Evolutionary conservation across 2,797 vertebrate genomes (phyloP), one percentile per base, ranked within the genome.

Genomic region (Chrosomus eos): DNA sequence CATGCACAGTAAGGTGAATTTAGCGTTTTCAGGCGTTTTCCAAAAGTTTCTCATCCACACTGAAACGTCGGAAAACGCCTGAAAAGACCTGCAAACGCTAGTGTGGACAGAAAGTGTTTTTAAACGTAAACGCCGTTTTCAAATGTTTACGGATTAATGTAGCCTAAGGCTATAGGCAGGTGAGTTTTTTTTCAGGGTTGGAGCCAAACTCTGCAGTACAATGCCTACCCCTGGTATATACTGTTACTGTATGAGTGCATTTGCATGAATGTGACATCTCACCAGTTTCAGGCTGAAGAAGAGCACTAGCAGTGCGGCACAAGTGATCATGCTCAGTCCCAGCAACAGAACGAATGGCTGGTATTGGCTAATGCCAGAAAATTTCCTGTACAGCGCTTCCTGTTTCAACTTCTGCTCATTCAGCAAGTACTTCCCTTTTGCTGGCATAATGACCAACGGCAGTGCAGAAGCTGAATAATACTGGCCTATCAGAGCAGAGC

Each of bases 341-440:
- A 99, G 96, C 86, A 99, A 93, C 55, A 95, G 90, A 40, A 98
- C 95, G 89, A 99, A 95, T 0, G 97, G 96, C 0, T 97, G 97
- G 81, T 98, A 97, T 92, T 99, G 98, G 91, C 95, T 97, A 81
- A 96, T 97, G 87, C 96, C 98, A 76, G 95, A 95, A 91, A 97
- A 99, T 93, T 97, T 97, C 90, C 97, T 95, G 6, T 98, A 99
- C 38, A 99, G 94, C 0, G 95, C 95, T 88, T 96, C 94, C 88
- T 95, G 94, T 93, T 96, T 97, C 80, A 95, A 93, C 88, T 97
- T 95, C 3, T 93, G 96, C 85, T 97, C 95, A 0, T 97, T 98
- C 88, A 99, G 92, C 89, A 98, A 96, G 94, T 99, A 99, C 93
- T 97, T 97, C 90, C 98, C 97, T 90, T 98, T 99, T 81, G 97